phyloP scores from a whole-genome alignment of 92 coral and sea anemone genomes.

The Umimayanthus kanabou region DNA sequence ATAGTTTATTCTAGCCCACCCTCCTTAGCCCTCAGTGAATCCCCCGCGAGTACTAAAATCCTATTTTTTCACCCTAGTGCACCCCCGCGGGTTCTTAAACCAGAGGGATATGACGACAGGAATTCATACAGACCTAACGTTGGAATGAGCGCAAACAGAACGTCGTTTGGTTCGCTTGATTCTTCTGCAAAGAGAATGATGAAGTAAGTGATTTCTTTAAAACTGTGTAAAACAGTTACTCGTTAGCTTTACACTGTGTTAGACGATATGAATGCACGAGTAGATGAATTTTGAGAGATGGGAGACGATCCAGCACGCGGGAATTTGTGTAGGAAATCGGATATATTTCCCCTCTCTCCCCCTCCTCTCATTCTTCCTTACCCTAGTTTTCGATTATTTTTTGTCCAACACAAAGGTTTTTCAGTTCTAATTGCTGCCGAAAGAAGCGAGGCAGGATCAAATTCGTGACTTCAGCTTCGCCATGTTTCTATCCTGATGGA shows the following conservation, averaged over 20 bases:
- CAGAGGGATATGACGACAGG: constrained; percentile 71
- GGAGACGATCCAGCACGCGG: too few relatives aligned
- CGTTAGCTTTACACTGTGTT: neutral
- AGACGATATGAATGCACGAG: too few relatives aligned
- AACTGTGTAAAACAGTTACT: neutral
- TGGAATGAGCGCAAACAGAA: constrained; percentile 89
- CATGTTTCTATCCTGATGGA: too few relatives aligned
- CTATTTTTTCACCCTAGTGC: constrained; percentile 46
- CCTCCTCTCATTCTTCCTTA: too few relatives aligned
- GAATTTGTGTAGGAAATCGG: too few relatives aligned
- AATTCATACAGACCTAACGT: constrained; percentile 79
- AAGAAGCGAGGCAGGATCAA: too few relatives aligned
- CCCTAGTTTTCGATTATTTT: neutral
- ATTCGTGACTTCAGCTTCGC: too few relatives aligned
- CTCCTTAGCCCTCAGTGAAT: too few relatives aligned
- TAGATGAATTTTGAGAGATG: too few relatives aligned
- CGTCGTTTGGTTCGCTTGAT: constrained; percentile 82
- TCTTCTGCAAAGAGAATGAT: constrained; percentile 86
- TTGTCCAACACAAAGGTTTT: neutral
- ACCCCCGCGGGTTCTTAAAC: constrained; percentile 95
- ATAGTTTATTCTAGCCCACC: too few relatives aligned
- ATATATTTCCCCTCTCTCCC: too few relatives aligned
- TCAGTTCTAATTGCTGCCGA: neutral
- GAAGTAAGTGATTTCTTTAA: constrained; percentile 58
- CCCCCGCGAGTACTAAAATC: neutral